These are phyloP conservation scores for Girardinichthys multiradiatus DNA, from an alignment of 2,113 vertebrate species.

Conservation along the genomic window DNA sequence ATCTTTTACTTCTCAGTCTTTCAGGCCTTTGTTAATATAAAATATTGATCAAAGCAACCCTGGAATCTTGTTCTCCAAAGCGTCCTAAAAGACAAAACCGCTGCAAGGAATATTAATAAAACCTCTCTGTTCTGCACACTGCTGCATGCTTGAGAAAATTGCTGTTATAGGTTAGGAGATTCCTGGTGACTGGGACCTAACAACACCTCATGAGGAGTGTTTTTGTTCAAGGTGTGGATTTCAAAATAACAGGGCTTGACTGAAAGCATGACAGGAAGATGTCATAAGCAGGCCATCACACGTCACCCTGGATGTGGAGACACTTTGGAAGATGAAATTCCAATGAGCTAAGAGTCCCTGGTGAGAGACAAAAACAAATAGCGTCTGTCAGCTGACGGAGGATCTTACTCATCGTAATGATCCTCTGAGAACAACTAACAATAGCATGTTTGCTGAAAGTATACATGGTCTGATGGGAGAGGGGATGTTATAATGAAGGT, in stretches of 20 bases:
- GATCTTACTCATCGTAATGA: slow-evolving; percentile 39
- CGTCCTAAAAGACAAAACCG: background rate
- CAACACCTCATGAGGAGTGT: slow-evolving; percentile 12
- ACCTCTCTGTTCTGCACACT: background rate
- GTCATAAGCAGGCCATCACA: slow-evolving; percentile 46
- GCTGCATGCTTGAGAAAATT: slow-evolving; percentile 23
- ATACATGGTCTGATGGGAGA: background rate
- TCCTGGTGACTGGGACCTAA: slow-evolving; percentile 17
- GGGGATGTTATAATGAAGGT: background rate
- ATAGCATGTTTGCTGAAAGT: slow-evolving; percentile 23
- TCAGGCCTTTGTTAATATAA: background rate
- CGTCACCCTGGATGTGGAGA: slow-evolving; percentile 17
- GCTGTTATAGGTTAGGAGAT: slow-evolving; percentile 38
- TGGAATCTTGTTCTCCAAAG: background rate
- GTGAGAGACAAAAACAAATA: slow-evolving; percentile 35
- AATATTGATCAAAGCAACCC: background rate
- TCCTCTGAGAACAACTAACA: slow-evolving; percentile 17
- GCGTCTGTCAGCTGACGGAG: slow-evolving; percentile 26
- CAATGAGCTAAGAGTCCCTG: slow-evolving; percentile 53
- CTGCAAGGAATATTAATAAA: background rate
- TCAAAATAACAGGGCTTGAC: slow-evolving; percentile 37
- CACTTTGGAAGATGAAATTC: slow-evolving; percentile 39
- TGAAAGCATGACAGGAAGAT: slow-evolving; percentile 30
- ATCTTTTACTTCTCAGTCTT: background rate
- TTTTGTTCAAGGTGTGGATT: slow-evolving; percentile 14